Evolutionary conservation across 2,113 vertebrate species (phyloP).

Genomic region (Oreamnos americanus): DNA sequence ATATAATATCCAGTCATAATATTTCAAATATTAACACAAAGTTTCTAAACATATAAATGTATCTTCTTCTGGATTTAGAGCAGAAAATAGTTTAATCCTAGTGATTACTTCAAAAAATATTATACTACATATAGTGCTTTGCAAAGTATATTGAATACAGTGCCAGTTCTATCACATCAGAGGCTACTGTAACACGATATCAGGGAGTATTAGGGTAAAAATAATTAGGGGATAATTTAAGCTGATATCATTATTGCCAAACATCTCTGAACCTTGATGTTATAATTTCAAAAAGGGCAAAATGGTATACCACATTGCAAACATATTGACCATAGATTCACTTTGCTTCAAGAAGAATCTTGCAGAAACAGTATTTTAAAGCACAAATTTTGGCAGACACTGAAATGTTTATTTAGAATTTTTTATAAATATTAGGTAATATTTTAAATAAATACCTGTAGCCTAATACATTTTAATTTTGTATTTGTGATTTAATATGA

Average conservation of each 20-base stretch:
- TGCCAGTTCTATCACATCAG: not conserved
- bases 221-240: not conserved
- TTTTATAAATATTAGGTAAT: not conserved
- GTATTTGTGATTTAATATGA: not conserved
- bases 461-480: not conserved
- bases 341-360: not conserved
- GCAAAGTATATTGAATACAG: not conserved
- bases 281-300: not conserved
- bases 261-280: not conserved
- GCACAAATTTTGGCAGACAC: not conserved
- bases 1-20: not conserved
- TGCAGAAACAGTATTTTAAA: not conserved
- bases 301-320: not conserved
- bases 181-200: not conserved
- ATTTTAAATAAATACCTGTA: not conserved
- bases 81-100: not conserved
- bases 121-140: not conserved
- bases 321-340: not conserved
- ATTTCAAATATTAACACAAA: not conserved
- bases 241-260: not conserved
- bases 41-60: not conserved
- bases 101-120: not conserved
- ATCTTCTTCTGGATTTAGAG: not conserved
- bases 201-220: not conserved
- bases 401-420: not conserved